These are phyloP conservation scores for Hyposoter didymator DNA, from an alignment of 2,888 invertebrate species.

Conservation along the genomic window DNA sequence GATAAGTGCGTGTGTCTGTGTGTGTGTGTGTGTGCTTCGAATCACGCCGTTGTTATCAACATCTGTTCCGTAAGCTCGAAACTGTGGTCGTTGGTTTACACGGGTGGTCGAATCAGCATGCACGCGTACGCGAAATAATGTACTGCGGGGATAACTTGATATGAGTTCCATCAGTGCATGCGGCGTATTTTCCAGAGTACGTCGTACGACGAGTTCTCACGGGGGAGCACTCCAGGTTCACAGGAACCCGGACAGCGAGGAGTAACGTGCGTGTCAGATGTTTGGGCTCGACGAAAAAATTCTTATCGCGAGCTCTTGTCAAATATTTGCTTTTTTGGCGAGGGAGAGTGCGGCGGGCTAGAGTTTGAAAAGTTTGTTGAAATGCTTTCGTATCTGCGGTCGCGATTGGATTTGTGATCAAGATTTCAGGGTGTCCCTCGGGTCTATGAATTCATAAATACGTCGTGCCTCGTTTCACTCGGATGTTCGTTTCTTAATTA, in stretches of 20 bases:
- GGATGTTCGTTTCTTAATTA: slow-evolving; percentile 77
- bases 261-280: slow-evolving; percentile 64
- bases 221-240: not conserved
- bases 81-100: slow-evolving; percentile 66
- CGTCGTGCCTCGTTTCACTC: not conserved
- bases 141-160: slow-evolving; percentile 45
- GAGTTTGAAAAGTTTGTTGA: not conserved
- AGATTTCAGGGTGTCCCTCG: not conserved
- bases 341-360: slow-evolving; percentile 58
- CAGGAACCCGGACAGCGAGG: too few relatives aligned
- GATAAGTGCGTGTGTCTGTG: slow-evolving; percentile 22
- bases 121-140: slow-evolving; percentile 61
- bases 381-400: not conserved
- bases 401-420: not conserved
- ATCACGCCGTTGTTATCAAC: slow-evolving; percentile 76
- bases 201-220: slow-evolving; percentile 13
- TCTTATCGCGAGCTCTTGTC: slow-evolving; percentile 70
- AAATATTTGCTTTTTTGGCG: slow-evolving; percentile 75
- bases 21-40: slow-evolving; percentile 65
- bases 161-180: slow-evolving; percentile 8
- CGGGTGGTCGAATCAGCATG: slow-evolving; percentile 47
- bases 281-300: slow-evolving; percentile 70
- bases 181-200: not conserved
- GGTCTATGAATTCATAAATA: not conserved
- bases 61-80: slow-evolving; percentile 78